Evolutionary conservation across 2,888 invertebrate genomes (phyloP).

Genomic region (Pollenia angustigena): DNA sequence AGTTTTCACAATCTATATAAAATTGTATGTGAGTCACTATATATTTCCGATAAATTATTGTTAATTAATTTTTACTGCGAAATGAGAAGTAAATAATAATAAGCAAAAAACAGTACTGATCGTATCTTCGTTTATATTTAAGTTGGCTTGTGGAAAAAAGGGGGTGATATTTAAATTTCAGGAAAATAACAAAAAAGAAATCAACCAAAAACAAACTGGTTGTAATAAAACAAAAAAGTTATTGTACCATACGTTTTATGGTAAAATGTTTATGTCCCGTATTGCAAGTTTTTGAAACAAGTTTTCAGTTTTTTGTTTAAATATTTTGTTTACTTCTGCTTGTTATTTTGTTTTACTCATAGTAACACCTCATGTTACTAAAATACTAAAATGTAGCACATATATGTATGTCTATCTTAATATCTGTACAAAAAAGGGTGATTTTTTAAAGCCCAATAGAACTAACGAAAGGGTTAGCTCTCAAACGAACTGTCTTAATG

Average conservation of each 20-base stretch:
- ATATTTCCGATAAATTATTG: conserved; percentile 15
- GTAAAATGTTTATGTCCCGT: conserved; percentile 23
- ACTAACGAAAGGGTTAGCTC: no score
- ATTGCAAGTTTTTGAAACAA: conserved; percentile 24
- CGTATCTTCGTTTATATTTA: neutral
- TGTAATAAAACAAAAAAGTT: neutral
- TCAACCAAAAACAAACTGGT: conserved; percentile 29
- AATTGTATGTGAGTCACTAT: conserved; percentile 26
- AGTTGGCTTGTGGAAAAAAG: conserved; percentile 18
- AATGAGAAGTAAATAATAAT: neutral
- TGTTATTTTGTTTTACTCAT: neutral
- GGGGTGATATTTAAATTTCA: conserved; percentile 24
- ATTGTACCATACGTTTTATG: neutral
- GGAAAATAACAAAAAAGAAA: conserved; percentile 33
- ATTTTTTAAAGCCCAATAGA: no score
- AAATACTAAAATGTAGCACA: no score
- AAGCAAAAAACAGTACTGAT: neutral
- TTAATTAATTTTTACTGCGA: neutral
- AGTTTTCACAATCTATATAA: neutral
- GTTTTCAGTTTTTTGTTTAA: neutral
- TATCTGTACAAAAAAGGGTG: no score
- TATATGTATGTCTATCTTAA: no score
- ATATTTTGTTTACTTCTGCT: neutral
- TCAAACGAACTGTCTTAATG: no score
- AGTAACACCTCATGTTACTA: conserved; percentile 14